Evolutionary conservation across 2,888 invertebrate genomes (phyloP), one percentile per base, ranked within the genome.

Genomic region (Atrina japonica): DNA sequence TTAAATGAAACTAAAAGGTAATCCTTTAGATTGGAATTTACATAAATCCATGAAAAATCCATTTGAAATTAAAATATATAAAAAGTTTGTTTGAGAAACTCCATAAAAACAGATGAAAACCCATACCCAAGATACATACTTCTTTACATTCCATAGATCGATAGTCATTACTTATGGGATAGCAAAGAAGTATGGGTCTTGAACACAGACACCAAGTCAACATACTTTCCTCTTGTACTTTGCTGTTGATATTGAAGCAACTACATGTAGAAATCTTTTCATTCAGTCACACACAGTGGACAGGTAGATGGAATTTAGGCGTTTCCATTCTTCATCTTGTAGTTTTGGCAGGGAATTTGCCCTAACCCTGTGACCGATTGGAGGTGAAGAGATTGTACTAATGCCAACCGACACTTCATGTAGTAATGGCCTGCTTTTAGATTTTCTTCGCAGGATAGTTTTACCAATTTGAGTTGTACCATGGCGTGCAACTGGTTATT

Each of bases 131-230:
- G 81, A 88, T 88, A 90, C 91, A 91, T 91, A 96, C 96, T 96
- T 96, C 96, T 96, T 96, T 96, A 96, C 96, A 96, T 96, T 96
- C 96, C 96, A 96, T 96, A 96, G 92, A 94, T 80, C 93, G 92
- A 89, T 49, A 60, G 73, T 92, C 93, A 93, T 71, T 77, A 88
- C 83, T 87, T 96, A 96, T 96, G 96, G 95, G 95, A 95, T 95
- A 95, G 86, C 95, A 96, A 96, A 95, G 96, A 96, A 96, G 96
- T 95, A 96, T 95, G 96, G 95, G 95, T 95, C 95, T 94, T 92
- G 93, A 93, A 83, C 86, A 85, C 77, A 76, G 77, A 58, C 25
- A 35, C 35, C 11, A 35, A 35, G 35, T 35, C 49, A 27, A 35
- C 52, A 25, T 25, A 45, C 60, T 30, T 45, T 30, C 60, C 29